These are phyloP conservation scores for Bombus sylvicola DNA, from an alignment of 1,140 invertebrate species.

Conservation along the genomic window DNA sequence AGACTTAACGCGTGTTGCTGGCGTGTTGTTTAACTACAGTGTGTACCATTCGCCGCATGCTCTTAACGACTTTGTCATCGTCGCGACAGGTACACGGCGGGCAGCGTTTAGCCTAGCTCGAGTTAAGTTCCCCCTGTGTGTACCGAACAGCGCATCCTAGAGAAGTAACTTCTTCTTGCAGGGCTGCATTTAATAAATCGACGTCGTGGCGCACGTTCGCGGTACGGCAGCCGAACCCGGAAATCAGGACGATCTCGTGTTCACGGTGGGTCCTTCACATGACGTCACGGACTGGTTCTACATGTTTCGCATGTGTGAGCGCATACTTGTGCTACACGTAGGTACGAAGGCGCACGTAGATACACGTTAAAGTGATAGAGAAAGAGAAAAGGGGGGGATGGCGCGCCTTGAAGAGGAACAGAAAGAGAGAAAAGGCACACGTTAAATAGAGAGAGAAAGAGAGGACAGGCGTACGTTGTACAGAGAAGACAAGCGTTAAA, in stretches of 20 bases:
- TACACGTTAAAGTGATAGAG: not conserved
- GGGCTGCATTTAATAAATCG: constrained; percentile 56
- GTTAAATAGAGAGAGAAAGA: not conserved
- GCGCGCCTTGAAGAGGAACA: not conserved
- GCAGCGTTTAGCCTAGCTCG: constrained; percentile 24
- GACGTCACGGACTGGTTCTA: constrained; percentile 62
- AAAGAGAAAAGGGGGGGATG: not conserved
- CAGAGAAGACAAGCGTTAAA: not conserved
- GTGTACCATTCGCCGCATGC: not conserved
- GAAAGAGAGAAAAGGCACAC: not conserved
- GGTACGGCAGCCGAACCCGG: constrained; percentile 60
- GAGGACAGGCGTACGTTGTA: not conserved
- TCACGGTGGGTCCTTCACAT: constrained; percentile 50
- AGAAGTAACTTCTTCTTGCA: too few species aligned
- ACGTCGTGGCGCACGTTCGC: constrained; percentile 45
- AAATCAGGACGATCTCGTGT: constrained; percentile 59
- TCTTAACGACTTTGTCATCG: constrained; percentile 45
- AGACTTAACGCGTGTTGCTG: not conserved
- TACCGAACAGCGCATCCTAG: too few species aligned
- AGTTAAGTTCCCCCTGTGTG: not conserved
- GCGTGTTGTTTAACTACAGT: not conserved
- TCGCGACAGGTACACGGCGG: constrained; percentile 20
- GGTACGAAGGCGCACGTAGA: not conserved
- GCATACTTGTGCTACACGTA: constrained; percentile 19
- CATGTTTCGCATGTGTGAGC: constrained; percentile 29